Conservation (phyloP, 2,888 invertebrate genomes). For the Tanaodytes sp. region DNA sequence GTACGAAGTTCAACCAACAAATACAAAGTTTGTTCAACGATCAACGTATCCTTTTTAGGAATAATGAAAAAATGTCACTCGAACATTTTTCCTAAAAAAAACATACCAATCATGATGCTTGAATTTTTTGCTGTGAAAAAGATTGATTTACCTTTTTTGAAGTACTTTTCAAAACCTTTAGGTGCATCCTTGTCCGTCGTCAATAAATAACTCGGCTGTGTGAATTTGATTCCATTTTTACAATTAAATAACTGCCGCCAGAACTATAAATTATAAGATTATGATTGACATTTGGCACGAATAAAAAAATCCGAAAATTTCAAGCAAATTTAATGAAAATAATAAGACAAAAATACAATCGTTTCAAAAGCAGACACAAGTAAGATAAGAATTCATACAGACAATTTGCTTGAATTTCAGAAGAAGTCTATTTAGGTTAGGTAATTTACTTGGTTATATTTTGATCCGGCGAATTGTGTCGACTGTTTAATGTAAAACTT, state of each 20-base stretch:
- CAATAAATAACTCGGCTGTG: conserved; percentile 77
- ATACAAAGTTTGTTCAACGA: no score
- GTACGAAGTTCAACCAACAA: no score
- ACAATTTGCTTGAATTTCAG: no score
- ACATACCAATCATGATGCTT: neutral
- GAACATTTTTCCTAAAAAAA: no score
- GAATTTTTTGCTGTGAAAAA: neutral
- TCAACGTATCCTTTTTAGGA: no score
- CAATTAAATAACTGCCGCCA: conserved; percentile 68
- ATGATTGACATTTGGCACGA: neutral
- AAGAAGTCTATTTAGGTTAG: conserved; percentile 62
- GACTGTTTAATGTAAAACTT: conserved; percentile 73
- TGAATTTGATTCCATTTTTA: conserved; percentile 73
- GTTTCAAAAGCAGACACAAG: neutral
- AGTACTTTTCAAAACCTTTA: conserved; percentile 95
- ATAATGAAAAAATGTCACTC: no score
- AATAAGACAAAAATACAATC: conserved; percentile 6
- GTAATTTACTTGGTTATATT: conserved; percentile 64
- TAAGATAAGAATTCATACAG: no score
- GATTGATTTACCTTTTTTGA: conserved; percentile 76
- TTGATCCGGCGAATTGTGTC: conserved; percentile 69
- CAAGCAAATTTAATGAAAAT: neutral
- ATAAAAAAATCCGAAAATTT: neutral
- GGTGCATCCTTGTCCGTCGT: conserved; percentile 86
- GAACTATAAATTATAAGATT: conserved; percentile 61